Conservation (phyloP, 1,140 invertebrate species). For the Lepidurus arcticus region DNA sequence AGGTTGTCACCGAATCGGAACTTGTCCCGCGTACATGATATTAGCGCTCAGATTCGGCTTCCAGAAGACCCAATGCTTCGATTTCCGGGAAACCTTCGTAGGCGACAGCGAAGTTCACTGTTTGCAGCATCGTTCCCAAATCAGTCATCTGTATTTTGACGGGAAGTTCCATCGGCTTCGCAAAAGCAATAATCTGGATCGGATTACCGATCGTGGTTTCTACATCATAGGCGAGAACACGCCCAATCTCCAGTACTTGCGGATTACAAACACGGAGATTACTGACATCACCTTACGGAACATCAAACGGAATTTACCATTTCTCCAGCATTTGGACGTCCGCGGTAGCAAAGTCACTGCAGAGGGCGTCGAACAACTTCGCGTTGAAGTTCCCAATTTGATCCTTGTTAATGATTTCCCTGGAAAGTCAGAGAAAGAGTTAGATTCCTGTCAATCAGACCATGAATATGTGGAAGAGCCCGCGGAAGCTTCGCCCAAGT, state of each 20-base stretch:
- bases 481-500: background rate
- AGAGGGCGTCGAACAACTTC: constrained; percentile 12
- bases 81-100: constrained; percentile 58
- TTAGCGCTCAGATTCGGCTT: constrained; percentile 67
- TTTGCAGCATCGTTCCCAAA: constrained; percentile 54
- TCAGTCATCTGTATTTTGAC: constrained; percentile 58
- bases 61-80: constrained; percentile 57
- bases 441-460: background rate
- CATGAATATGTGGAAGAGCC: constrained; percentile 2
- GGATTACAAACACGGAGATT: constrained; percentile 56
- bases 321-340: constrained; percentile 26
- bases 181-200: constrained; percentile 42
- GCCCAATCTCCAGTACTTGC: constrained; percentile 52
- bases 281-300: constrained; percentile 41
- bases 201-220: constrained; percentile 58
- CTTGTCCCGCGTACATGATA: constrained; percentile 67
- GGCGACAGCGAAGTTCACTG: constrained; percentile 62
- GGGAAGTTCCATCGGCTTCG: constrained; percentile 43
- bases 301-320: constrained; percentile 20
- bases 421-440: background rate
- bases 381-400: background rate
- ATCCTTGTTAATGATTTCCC: constrained; percentile 25
- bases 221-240: constrained; percentile 53
- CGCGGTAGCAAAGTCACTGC: constrained; percentile 29
- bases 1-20: constrained; percentile 56